Base-by-base conservation (phyloP, 2,797 vertebrate species). In the Sylvilagus floridanus region DNA sequence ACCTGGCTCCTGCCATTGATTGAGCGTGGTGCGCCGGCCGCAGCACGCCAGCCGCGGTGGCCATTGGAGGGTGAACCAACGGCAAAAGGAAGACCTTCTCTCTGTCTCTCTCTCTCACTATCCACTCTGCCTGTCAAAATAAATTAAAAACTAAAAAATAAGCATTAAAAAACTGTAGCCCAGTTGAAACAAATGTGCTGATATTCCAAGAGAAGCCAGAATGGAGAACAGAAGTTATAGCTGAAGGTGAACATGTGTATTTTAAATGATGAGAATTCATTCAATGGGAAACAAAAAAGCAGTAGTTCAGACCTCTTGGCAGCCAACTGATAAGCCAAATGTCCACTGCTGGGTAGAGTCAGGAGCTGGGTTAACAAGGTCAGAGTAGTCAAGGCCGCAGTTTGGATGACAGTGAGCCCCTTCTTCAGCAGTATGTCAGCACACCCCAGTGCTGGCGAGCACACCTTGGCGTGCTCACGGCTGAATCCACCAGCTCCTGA, bases 211-310 rank as follows among this genome's bases (percentile, higher is more conserved):
- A 35, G 35, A 35, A 35, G 35, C 35, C 35, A 35, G 35, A 35
- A 35, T 35, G 35, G 35, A 35, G 35, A 35, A 47, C 42, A 5
- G n/a, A 60, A 47, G 19, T 7, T 69, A 84, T 60, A 22, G 52
- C 7, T 2, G 9, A 14, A 68, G 32, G 50, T 14, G 12, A 91
- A 60, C 30, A 37, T 17, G n/a, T 32, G 35, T 26, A 90, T 96
- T 96, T 94, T 91, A 91, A 32, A 73, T 19, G 28, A 50, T 62
- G 57, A 12, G 54, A 85, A 30, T 93, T n/a, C 19, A 90, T 76
- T 81, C 84, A 22, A 19, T 52, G 28, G 57, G 62, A 89, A 82
- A 77, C 52, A 85, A 85, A 88, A 77, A 75, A 47, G 42, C 54
- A 81, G 9, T 9, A 30, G 24, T 32, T 19, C 14, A 35, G 75